phyloP scores from a whole-genome alignment of 2,797 vertebrate species.

The Myoxocephalus aenaeus region DNA sequence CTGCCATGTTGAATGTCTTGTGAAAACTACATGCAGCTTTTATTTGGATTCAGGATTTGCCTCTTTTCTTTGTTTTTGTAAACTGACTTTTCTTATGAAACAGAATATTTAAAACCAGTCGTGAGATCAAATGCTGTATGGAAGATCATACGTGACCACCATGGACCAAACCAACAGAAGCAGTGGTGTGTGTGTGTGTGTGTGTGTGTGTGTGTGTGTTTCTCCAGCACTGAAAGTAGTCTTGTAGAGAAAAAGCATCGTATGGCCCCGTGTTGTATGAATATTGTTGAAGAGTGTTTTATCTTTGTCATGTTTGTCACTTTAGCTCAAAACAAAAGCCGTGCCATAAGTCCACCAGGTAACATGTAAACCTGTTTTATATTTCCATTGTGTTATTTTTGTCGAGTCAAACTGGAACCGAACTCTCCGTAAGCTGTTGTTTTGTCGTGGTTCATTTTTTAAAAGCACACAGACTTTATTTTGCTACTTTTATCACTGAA shows the following conservation, averaged over 20 bases:
- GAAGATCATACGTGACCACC: constrained; percentile 47
- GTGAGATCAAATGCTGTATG: constrained; percentile 52
- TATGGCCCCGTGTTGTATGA: constrained; percentile 57
- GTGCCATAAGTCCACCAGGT: constrained; percentile 65
- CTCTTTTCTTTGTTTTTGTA: constrained; percentile 46
- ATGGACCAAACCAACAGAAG: constrained; percentile 32
- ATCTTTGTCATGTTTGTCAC: constrained; percentile 64
- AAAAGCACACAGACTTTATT: constrained; percentile 67
- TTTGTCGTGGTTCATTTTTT: constrained; percentile 33
- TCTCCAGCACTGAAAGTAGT: constrained; percentile 69
- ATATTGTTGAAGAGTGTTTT: constrained; percentile 54
- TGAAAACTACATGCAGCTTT: constrained; percentile 54
- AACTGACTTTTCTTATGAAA: constrained; percentile 58
- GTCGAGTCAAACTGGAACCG: constrained; percentile 35
- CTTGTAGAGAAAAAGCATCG: constrained; percentile 59
- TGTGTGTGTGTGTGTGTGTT: too few species aligned
- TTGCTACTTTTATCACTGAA: constrained; percentile 69
- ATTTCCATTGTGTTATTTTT: constrained; percentile 7
- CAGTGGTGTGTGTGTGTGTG: too few species aligned
- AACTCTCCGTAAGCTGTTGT: constrained; percentile 36
- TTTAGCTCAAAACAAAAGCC: constrained; percentile 58
- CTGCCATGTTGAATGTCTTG: constrained; percentile 73
- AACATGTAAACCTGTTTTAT: constrained; percentile 14
- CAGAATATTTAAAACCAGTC: constrained; percentile 55
- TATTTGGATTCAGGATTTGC: constrained; percentile 62